Percentiles rank a stretch among this genome's conserved stretches.
phyloP scores from a whole-genome alignment of 2,797 vertebrate genomes.

The Catharus ustulatus region DNA sequence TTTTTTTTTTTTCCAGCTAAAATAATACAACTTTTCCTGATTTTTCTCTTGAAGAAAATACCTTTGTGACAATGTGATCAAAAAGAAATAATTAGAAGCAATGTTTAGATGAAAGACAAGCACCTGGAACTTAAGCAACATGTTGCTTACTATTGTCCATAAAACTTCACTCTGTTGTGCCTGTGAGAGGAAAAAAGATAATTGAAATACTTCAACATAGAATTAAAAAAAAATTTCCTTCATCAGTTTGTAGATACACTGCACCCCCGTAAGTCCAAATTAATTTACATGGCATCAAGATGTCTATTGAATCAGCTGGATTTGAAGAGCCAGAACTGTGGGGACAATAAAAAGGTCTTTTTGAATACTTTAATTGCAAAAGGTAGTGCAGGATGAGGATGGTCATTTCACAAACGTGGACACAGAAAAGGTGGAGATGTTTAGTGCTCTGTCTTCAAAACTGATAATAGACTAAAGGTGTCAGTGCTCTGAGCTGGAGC shows the following conservation, averaged over 20 bases:
- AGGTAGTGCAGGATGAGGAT: neutral
- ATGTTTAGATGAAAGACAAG: neutral
- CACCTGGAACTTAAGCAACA: neutral
- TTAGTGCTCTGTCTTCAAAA: neutral
- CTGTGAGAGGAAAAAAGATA: neutral
- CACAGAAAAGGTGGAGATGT: neutral
- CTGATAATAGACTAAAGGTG: too few relatives aligned
- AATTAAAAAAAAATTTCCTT: neutral
- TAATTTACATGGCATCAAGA: neutral
- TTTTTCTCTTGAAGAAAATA: neutral
- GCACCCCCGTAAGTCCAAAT: neutral
- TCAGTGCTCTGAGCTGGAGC: neutral
- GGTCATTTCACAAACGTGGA: neutral
- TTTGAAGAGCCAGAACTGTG: neutral
- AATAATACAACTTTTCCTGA: neutral
- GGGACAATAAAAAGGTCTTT: neutral
- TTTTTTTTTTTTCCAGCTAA: accelerated
- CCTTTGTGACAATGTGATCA: neutral
- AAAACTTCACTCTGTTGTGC: neutral
- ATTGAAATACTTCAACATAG: neutral
- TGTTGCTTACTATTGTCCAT: neutral
- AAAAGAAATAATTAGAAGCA: neutral
- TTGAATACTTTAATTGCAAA: neutral
- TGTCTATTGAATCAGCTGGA: neutral
- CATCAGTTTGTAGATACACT: neutral